Base-by-base conservation (phyloP, 2,888 invertebrate genomes). In the Thelaira solivaga region DNA sequence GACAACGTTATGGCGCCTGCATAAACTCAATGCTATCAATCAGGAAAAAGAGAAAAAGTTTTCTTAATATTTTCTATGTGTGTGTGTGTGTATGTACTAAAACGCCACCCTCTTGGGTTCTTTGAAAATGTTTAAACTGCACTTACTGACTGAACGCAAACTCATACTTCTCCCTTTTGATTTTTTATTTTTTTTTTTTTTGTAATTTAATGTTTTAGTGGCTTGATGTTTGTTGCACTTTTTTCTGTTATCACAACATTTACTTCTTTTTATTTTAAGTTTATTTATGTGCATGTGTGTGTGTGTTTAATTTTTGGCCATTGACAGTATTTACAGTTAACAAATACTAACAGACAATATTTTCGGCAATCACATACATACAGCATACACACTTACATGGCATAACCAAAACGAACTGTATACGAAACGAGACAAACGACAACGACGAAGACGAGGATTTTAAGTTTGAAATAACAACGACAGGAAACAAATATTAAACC, bases 271-370 rank as follows among this genome's bases (percentile, higher is more conserved):
- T 43, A 13, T 11, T 24, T 22, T 47, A 43, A 10, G 13, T 41
- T 29, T 49, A 24, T 45, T 18, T 16, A 18, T 51, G 20, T 8
- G n/a, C 0, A 7, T 24, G 34, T 18, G 8, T 31, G 6, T 29
- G n/a, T 31, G n/a, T 13, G n/a, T 57, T 22, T 67, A n/a, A 18
- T 49, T 64, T 73, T 77, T 73, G 72, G 76, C 72, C 77, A 78
- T 78, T 64, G 77, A 69, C 68, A 73, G 68, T 69, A 78, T 69
- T 78, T 73, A 77, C 77, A 62, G 77, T 77, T 77, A 77, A 73
- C 77, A 73, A 77, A 73, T 68, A 77, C 77, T 73, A 73, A 47
- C 62, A 67, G 59, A 26, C 51, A 65, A 76, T 64, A 39, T 36
- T 67, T 74, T 74, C 34, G 51, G 72, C 51, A 20, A 51, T 65